Evolutionary conservation across 2,888 invertebrate species (phyloP), one percentile per base, ranked within the genome.

Genomic region (Aphodius granarius): DNA sequence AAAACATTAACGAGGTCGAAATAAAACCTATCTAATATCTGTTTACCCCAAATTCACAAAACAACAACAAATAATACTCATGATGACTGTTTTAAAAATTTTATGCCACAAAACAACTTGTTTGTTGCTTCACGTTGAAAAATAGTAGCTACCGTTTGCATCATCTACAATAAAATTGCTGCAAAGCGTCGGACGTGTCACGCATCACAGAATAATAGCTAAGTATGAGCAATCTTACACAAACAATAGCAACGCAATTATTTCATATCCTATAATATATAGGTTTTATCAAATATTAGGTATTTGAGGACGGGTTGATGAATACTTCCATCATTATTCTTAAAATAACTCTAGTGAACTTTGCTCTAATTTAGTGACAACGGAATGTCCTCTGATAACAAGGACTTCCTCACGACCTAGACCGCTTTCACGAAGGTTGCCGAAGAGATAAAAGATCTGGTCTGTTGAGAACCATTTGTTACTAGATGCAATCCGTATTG

Each of bases 311-410:
- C n/a, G n/a, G n/a, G n/a, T n/a, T n/a, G n/a, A n/a, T n/a, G n/a
- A n/a, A n/a, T n/a, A n/a, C n/a, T n/a, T n/a, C n/a, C n/a, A n/a
- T n/a, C n/a, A 43, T 43, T 43, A 43, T 43, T 43, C 43, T 43
- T 43, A 43, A 43, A 43, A 43, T 43, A 43, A 43, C 43, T 43
- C 13, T 13, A 1, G 43, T 43, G 43, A 43, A 43, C 43, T 43
- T 43, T 43, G 43, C 6, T 43, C 43, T 43, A 13, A 43, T 43
- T 43, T 43, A 9, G 43, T n/a, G 21, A 68, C n/a, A n/a, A 19
- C 68, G 68, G 68, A 68, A 68, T 68, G 68, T 22, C 68, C 68
- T 68, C 68, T 68, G 68, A 68, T 68, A 68, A 68, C 19, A 20
- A 9, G 43, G 43, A 43, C 43, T 43, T 43, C 43, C 43, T 68